Evolutionary conservation across 1,140 invertebrate genomes (phyloP), one percentile per base, ranked within the genome.

Genomic region (Ceratosolen solmsi): DNA sequence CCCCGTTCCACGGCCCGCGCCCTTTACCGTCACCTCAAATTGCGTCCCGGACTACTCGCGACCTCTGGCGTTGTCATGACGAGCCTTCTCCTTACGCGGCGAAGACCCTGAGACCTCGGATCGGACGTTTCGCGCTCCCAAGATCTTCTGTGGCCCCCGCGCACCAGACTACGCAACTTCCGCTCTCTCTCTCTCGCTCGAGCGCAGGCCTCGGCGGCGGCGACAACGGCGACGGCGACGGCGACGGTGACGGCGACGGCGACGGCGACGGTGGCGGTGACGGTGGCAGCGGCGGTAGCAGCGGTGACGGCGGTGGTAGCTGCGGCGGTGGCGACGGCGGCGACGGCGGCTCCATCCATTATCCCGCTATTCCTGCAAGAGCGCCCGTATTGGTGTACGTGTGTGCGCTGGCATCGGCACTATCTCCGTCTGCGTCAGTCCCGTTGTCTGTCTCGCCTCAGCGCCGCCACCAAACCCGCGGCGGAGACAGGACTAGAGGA

Each of bases 91-190:
- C 13, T 46, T 58, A 58, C 58, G 38, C 49, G 38, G 0, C n/a
- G 38, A 5, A 22, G 36, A 0, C 1, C 9, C 15, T 20, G 13
- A 56, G 74, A 38, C 74, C 74, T 49, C 51, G 51, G 51, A 54
- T 3, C 9, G n/a, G n/a, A 51, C 27, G 38, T 46, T 38, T 41
- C 56, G 17, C 49, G 58, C 25, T 49, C 25, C n/a, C 76, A 65
- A 36, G 17, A 8, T 49, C 13, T 22, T 27, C 33, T 41, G 60
- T 25, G 65, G 38, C 46, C 85, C 84, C 86, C 46, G 71, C 85
- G 85, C 87, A 87, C 63, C 87, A 86, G 86, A 87, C 89, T 89
- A 90, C 90, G 90, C 89, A 88, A 91, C 89, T 91, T 91, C 90
- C 90, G 89, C 87, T 73, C 70, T 58, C 36, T 60, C 54, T n/a